Evolutionary conservation across 2,888 invertebrate genomes (phyloP), one percentile per base, ranked within the genome.

Genomic region (Cheilosia vulpina): DNA sequence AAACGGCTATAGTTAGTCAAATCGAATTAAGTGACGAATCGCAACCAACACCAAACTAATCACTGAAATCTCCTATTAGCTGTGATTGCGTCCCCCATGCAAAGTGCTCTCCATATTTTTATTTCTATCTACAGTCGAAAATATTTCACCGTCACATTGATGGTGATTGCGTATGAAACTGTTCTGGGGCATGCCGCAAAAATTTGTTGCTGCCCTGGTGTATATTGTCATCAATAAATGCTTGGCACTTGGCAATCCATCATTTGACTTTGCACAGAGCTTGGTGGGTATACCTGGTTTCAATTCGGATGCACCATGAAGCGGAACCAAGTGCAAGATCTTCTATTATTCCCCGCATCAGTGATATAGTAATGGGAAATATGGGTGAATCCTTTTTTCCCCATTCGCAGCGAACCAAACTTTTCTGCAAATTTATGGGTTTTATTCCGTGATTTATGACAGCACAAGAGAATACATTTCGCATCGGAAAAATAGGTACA

Each of bases 391-490:
- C 76, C 72, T 85, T 81, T 81, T 65, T 77, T 55, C 50, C 50
- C 34, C 72, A 55, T 77, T 68, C 79, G 45, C 62, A 76, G 80
- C 31, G 31, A 80, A 71, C 60, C 69, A 45, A 85, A 81, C 52
- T 85, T 85, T 52, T 81, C 27, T 77, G 38, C 11, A 57, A 72
- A 85, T 85, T 85, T 85, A 85, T 85, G 85, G 68, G 72, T 85
- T 81, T 85, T 85, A 85, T 85, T 85, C 55, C 24, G 85, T 85
- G 85, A 85, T 85, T 85, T 85, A 85, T 85, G 85, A 77, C 85
- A 85, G 77, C 85, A 85, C 81, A 77, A 81, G 85, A 71, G 85
- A 81, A 81, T 85, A 75, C 81, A 85, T 77, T 77, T 85, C 81
- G 66, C 84, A 85, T 81, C 31, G 68, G 76, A 77, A 72, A 58